These are phyloP conservation scores for Heliangelus exortis DNA, from an alignment of 2,797 vertebrate genomes.

Conservation along the genomic window DNA sequence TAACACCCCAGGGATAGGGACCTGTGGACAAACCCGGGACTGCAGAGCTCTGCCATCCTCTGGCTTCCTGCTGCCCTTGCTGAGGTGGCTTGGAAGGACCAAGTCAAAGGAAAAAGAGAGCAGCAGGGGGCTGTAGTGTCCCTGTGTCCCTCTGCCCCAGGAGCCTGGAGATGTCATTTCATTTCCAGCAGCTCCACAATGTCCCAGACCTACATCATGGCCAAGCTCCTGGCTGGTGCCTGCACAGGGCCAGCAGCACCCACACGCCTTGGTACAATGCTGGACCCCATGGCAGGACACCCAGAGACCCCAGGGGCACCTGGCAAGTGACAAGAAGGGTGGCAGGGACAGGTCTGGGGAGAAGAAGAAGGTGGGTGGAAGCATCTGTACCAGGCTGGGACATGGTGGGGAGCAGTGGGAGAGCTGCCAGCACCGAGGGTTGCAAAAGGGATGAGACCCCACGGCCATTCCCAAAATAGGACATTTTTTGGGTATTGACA, in stretches of 20 bases:
- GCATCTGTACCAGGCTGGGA: not conserved
- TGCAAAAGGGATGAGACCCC: not conserved
- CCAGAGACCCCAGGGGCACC: not conserved
- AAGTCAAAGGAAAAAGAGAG: not conserved
- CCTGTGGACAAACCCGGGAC: too few species aligned
- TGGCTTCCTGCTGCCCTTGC: too few species aligned
- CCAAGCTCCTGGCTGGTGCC: too few species aligned
- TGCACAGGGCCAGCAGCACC: not conserved
- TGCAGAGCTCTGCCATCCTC: too few species aligned
- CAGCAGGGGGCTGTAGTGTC: not conserved
- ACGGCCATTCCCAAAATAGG: not conserved
- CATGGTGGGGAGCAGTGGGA: too few species aligned
- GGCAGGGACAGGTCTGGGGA: fast-evolving
- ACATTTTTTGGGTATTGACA: not conserved
- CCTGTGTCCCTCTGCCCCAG: not conserved
- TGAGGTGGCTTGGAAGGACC: too few species aligned
- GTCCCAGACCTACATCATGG: not conserved
- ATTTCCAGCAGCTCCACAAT: not conserved
- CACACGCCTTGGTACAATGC: not conserved
- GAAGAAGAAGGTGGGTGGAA: not conserved
- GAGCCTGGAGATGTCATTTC: not conserved
- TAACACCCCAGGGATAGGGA: too few species aligned
- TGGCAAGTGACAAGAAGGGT: not conserved
- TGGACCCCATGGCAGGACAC: not conserved
- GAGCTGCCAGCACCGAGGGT: not conserved